These are phyloP conservation scores for Anguilla anguilla DNA, from an alignment of 2,797 vertebrate species.

Conservation along the genomic window DNA sequence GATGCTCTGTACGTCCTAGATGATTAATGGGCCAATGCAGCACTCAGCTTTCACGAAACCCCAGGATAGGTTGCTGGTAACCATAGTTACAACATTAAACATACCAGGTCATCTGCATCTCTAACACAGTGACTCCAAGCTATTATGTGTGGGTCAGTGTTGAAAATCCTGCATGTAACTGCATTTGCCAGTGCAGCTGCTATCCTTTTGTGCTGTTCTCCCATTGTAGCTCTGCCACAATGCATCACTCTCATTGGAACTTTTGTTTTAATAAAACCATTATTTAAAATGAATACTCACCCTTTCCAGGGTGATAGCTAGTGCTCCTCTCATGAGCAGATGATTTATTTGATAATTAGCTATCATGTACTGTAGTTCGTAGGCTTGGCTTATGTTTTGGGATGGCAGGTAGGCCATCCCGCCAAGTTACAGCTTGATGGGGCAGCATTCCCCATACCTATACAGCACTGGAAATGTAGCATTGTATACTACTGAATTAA, in stretches of 20 bases:
- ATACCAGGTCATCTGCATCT: not conserved
- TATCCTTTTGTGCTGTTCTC: not conserved
- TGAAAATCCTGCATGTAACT: not conserved
- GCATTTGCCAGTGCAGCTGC: not conserved
- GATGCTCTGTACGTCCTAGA: conserved; percentile 21
- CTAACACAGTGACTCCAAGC: not conserved
- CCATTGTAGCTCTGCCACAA: not conserved
- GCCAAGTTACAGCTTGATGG: too few species aligned
- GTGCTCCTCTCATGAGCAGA: not conserved
- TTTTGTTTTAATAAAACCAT: not conserved
- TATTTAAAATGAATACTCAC: not conserved
- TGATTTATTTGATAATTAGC: not conserved
- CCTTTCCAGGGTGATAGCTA: not conserved
- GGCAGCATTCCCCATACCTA: too few species aligned
- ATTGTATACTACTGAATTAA: too few species aligned
- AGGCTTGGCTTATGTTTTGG: not conserved
- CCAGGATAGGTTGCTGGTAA: not conserved
- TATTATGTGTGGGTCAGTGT: not conserved
- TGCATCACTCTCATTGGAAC: not conserved
- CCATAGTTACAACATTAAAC: not conserved
- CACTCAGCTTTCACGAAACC: not conserved
- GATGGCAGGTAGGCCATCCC: too few species aligned
- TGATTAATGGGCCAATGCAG: conserved; percentile 27
- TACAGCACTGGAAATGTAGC: too few species aligned
- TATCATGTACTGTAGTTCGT: not conserved